Conservation (phyloP, 1,140 invertebrate species). For the Spodoptera litura region DNA sequence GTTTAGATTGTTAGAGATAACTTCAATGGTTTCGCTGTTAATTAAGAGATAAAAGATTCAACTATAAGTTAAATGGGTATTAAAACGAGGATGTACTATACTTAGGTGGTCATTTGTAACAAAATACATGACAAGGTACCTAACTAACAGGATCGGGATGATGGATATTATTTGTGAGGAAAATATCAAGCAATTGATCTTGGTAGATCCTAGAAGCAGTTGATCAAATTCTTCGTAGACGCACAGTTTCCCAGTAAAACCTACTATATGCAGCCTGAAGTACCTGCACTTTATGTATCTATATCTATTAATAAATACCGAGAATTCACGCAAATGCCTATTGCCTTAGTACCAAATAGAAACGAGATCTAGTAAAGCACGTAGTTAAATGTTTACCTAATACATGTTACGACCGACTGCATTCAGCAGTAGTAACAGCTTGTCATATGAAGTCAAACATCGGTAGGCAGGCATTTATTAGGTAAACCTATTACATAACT, state of each 20-base stretch:
- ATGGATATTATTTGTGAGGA: neutral
- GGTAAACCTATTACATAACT: neutral
- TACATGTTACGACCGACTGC: neutral
- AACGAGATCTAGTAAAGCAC: neutral
- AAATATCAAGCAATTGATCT: no score
- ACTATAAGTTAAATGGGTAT: slow-evolving; percentile 13
- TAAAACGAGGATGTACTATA: slow-evolving; percentile 2
- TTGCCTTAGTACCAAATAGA: neutral
- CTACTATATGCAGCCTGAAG: no score
- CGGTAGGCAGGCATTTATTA: neutral
- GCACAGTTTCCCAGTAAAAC: no score
- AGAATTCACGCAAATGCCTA: no score
- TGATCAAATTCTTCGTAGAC: no score
- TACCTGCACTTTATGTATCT: no score
- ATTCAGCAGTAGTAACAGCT: slow-evolving; percentile 12
- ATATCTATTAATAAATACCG: no score
- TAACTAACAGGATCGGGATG: no score
- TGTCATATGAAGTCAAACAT: slow-evolving; percentile 21
- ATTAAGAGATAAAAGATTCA: slow-evolving; percentile 57
- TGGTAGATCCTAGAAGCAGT: no score
- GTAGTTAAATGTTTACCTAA: slow-evolving; percentile 1
- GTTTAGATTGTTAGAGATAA: slow-evolving; percentile 33
- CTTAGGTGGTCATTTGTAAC: neutral
- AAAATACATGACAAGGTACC: neutral
- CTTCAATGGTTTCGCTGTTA: slow-evolving; percentile 49